Evolutionary conservation across 2,888 invertebrate genomes (phyloP).

Genomic region (Dynastes hyllus): DNA sequence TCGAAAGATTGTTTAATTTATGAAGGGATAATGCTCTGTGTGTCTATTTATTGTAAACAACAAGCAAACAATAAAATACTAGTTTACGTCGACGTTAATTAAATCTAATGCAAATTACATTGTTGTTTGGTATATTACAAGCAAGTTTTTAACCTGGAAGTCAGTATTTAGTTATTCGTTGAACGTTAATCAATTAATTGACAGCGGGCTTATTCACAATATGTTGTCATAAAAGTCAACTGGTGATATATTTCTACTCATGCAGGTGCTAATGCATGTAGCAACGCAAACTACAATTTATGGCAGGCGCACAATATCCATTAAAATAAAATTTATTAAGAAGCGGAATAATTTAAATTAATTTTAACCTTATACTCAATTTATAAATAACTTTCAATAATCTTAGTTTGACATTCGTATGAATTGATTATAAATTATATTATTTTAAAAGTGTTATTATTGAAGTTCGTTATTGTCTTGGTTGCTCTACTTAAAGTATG

Average conservation of each 20-base stretch:
- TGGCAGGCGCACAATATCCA: neutral
- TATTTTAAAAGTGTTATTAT: neutral
- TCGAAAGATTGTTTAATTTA: slow-evolving; percentile 38
- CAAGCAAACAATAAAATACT: neutral
- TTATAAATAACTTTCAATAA: neutral
- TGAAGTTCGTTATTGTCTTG: neutral
- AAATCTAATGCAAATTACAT: slow-evolving; percentile 9
- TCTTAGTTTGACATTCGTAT: neutral
- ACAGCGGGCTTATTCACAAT: neutral
- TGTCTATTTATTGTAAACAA: slow-evolving; percentile 19
- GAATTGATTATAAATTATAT: neutral
- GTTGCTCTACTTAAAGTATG: neutral
- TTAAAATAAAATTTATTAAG: neutral
- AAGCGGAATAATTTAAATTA: neutral
- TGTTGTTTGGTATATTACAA: neutral
- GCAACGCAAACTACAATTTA: neutral
- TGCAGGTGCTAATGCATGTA: slow-evolving; percentile 14
- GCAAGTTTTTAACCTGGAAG: slow-evolving; percentile 1
- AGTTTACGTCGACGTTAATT: slow-evolving; percentile 5
- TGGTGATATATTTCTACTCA: slow-evolving; percentile 3
- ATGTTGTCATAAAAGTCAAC: slow-evolving; percentile 20
- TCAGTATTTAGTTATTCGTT: slow-evolving; percentile 3
- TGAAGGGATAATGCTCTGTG: slow-evolving; percentile 26
- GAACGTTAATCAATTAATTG: slow-evolving; percentile 19
- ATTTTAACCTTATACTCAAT: neutral